Percentiles rank a stretch among this genome's conserved stretches.
Evolutionary conservation across 2,113 vertebrate species (phyloP).

Genomic region (Embiotoca jacksoni): DNA sequence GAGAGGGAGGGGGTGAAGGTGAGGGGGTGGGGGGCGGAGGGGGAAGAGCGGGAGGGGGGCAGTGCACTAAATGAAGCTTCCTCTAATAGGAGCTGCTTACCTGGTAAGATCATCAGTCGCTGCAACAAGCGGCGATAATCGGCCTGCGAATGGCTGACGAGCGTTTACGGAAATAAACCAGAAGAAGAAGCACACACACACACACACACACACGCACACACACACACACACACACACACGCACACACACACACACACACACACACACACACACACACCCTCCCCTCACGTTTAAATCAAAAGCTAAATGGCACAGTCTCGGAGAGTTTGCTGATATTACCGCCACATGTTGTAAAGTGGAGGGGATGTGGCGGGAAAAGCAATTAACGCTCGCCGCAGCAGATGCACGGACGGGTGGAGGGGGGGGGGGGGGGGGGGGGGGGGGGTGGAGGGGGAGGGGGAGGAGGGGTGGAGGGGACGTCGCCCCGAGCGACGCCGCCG

Average conservation of each 20-base stretch:
- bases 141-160: slow-evolving; percentile 11
- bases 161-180: slow-evolving; percentile 45
- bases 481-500: slow-evolving; percentile 69
- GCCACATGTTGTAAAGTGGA: slow-evolving; percentile 46
- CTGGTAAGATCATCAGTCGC: slow-evolving; percentile 51
- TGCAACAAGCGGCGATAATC: slow-evolving; percentile 52
- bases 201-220: not conserved
- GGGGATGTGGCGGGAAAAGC: slow-evolving; percentile 54
- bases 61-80: slow-evolving; percentile 48
- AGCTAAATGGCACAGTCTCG: slow-evolving; percentile 49
- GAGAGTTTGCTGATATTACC: slow-evolving; percentile 48
- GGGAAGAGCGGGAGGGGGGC: slow-evolving; percentile 8
- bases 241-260: no score
- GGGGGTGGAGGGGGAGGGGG: no score
- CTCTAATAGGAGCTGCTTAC: slow-evolving; percentile 63
- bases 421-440: not conserved
- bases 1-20: not conserved
- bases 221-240: no score
- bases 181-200: not conserved
- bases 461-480: slow-evolving; percentile 12
- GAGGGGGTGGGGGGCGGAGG: not conserved
- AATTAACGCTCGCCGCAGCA: slow-evolving; percentile 41
- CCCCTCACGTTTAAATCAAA: slow-evolving; percentile 29
- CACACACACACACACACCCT: no score
- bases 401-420: slow-evolving; percentile 15